Percentiles rank a stretch among this genome's conserved stretches.
Conservation (phyloP, 2,797 vertebrate genomes). For the Allochrocebus solatus region DNA sequence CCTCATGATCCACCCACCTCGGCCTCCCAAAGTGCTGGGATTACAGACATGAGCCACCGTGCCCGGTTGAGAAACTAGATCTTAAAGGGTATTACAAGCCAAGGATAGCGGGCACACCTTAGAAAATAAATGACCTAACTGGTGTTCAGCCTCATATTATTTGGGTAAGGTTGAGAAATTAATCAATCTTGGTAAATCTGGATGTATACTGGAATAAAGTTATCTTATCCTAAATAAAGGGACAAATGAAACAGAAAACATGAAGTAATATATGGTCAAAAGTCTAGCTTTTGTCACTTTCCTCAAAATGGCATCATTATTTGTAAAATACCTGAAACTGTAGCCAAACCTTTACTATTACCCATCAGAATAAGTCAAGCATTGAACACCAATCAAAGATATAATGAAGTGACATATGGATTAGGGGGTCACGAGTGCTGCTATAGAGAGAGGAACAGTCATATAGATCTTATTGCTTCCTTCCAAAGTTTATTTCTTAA, state of each 20-base stretch:
- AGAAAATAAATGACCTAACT: not conserved
- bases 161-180: not conserved
- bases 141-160: not conserved
- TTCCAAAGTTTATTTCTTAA: not conserved
- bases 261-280: not conserved
- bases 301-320: not conserved
- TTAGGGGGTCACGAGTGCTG: not conserved
- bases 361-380: not conserved
- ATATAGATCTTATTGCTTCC: not conserved
- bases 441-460: not conserved
- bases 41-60: rapidly evolving
- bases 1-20: too few relatives aligned
- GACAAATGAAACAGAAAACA: not conserved
- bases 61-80: not conserved
- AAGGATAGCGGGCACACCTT: not conserved
- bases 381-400: not conserved
- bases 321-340: not conserved
- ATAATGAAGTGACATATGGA: not conserved
- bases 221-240: not conserved
- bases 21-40: too few relatives aligned
- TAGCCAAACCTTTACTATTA: not conserved
- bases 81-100: not conserved
- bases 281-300: not conserved
- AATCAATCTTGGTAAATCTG: not conserved
- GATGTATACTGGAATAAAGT: not conserved